phyloP scores from a whole-genome alignment of 2,113 vertebrate genomes.

The Bubo scandiacus region DNA sequence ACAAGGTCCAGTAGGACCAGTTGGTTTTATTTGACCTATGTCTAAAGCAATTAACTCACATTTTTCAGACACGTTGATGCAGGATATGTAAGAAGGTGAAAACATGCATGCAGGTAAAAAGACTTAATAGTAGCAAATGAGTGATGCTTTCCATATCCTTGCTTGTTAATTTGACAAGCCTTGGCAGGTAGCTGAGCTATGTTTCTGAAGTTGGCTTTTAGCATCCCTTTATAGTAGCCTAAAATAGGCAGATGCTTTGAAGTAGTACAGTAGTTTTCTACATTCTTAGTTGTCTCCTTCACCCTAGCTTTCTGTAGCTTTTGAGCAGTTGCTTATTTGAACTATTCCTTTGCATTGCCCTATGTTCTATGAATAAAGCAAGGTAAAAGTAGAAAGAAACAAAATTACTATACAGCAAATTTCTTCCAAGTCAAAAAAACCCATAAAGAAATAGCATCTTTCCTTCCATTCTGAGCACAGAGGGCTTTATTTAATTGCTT shows the following conservation, averaged over 20 bases:
- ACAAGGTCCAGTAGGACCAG: not conserved
- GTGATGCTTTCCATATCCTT: not conserved
- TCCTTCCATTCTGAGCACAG: not conserved
- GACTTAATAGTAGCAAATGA: not conserved
- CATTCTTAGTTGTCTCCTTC: not conserved
- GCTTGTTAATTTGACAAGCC: not conserved
- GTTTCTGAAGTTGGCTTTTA: not conserved
- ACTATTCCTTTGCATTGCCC: not conserved
- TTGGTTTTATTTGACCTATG: not conserved
- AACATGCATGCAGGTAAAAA: constrained; percentile 42
- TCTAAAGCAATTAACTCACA: not conserved
- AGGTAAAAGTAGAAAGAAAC: not conserved
- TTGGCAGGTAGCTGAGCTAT: not conserved
- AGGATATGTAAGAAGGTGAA: not conserved
- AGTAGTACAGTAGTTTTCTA: not conserved
- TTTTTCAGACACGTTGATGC: constrained; percentile 30
- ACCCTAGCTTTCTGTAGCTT: not conserved
- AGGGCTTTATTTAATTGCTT: constrained; percentile 1
- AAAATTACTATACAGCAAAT: not conserved
- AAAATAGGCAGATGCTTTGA: constrained; percentile 2
- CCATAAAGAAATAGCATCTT: not conserved
- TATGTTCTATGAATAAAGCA: not conserved
- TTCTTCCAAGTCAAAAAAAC: not conserved
- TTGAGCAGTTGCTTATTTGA: not conserved
- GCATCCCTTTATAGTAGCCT: not conserved